phyloP scores from a whole-genome alignment of 2,113 vertebrate species.

The Leptocoma aspasia region DNA sequence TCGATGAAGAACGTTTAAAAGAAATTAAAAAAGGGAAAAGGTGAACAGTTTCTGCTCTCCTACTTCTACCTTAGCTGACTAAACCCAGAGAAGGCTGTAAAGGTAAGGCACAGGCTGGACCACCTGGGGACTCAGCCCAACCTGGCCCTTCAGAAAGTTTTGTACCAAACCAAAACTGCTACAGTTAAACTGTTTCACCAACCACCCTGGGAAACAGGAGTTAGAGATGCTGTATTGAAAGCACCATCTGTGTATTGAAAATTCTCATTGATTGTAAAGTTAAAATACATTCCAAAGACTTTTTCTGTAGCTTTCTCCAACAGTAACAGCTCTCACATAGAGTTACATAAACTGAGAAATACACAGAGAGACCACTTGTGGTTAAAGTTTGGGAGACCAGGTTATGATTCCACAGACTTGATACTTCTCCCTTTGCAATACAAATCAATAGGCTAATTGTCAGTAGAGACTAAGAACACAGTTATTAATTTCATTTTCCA shows the following conservation, averaged over 20 bases:
- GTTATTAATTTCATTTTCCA: background rate
- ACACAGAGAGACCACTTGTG: background rate
- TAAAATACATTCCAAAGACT: background rate
- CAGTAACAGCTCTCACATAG: accelerated
- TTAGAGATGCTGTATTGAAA: background rate
- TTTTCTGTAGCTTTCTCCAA: background rate
- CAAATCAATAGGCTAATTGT: background rate
- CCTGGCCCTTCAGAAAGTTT: background rate
- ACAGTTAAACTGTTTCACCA: background rate
- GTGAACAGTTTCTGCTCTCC: background rate
- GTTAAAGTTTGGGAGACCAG: background rate
- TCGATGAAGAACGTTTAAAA: background rate
- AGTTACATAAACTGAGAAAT: background rate
- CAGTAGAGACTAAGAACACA: background rate
- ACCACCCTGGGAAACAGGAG: background rate
- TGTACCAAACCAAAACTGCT: background rate
- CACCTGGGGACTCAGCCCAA: background rate
- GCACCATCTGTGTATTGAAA: background rate
- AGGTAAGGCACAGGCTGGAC: background rate
- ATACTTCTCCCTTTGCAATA: background rate
- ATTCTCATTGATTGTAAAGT: background rate
- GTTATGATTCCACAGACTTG: background rate
- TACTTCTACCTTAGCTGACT: background rate
- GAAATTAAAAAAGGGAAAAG: background rate
- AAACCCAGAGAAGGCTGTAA: background rate